Percentiles rank a stretch among this genome's conserved stretches.
Evolutionary conservation across 2,113 vertebrate genomes (phyloP).

Genomic region (Neoarius graeffei): DNA sequence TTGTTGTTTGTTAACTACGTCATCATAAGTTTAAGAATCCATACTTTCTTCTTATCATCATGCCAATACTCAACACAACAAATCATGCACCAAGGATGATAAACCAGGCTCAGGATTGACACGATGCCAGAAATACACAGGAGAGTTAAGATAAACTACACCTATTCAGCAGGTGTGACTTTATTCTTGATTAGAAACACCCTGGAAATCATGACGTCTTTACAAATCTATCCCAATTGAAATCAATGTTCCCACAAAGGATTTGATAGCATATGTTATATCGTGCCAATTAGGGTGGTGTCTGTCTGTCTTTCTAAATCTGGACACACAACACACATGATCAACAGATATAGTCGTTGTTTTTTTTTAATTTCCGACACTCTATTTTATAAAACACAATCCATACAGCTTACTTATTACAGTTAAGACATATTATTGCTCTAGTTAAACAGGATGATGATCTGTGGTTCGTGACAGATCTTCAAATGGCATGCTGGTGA

Average conservation of each 20-base stretch:
- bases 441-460: no score
- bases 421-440: neutral
- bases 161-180: neutral
- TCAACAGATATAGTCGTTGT: neutral
- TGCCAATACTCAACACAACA: neutral
- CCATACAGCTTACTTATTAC: neutral
- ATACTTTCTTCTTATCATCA: neutral
- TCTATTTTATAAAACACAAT: no score
- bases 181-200: constrained; percentile 11
- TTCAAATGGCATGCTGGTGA: neutral
- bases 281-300: constrained; percentile 30
- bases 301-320: neutral
- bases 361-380: no score
- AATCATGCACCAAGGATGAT: neutral
- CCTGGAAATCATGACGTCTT: neutral
- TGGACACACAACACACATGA: neutral
- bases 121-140: neutral
- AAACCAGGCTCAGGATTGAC: neutral
- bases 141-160: constrained; percentile 25
- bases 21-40: constrained; percentile 53
- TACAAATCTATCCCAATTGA: neutral
- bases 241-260: neutral
- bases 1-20: constrained; percentile 46
- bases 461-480: no score
- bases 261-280: neutral